A percentile compares a stretch with the other conserved stretches of the same genome.
phyloP scores from a whole-genome alignment of 2,113 vertebrate genomes.

The Campylorhamphus procurvoides region DNA sequence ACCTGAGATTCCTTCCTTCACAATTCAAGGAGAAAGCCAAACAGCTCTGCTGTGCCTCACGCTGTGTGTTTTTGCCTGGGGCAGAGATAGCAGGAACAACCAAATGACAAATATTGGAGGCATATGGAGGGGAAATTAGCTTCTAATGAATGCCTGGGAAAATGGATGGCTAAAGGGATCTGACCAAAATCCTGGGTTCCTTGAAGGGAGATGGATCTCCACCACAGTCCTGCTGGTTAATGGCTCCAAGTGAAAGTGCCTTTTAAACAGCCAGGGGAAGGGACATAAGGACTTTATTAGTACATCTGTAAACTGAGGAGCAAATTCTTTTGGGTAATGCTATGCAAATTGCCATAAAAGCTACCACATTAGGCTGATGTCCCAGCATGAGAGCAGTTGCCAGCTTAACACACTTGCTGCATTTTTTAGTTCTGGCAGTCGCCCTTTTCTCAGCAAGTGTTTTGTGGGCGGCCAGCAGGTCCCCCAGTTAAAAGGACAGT shows the following conservation, averaged over 20 bases:
- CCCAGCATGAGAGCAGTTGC: slow-evolving; percentile 8
- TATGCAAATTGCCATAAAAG: slow-evolving; percentile 41
- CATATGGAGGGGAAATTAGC: slow-evolving; percentile 69
- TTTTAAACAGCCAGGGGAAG: neutral
- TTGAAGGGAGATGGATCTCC: slow-evolving; percentile 40
- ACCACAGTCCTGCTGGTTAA: slow-evolving; percentile 3
- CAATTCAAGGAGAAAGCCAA: slow-evolving; percentile 50
- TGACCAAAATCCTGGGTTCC: slow-evolving; percentile 21
- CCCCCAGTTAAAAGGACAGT: neutral
- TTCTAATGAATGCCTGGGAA: slow-evolving; percentile 66
- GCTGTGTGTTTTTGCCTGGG: slow-evolving; percentile 68
- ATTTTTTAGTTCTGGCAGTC: slow-evolving; percentile 17
- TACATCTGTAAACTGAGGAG: slow-evolving; percentile 9
- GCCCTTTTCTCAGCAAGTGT: neutral
- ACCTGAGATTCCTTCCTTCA: slow-evolving; percentile 5
- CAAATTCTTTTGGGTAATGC: slow-evolving; percentile 43
- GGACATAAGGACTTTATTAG: neutral
- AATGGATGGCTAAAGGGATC: slow-evolving; percentile 40
- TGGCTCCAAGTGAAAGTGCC: neutral
- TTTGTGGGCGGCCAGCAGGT: neutral
- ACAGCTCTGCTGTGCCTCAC: slow-evolving; percentile 17
- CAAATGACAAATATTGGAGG: slow-evolving; percentile 69
- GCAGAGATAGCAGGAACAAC: slow-evolving; percentile 44
- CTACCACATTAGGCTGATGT: slow-evolving; percentile 13
- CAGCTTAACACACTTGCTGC: slow-evolving; percentile 13